Evolutionary conservation across 2,888 invertebrate species (phyloP).

Genomic region (Cremastobaeus sp.): DNA sequence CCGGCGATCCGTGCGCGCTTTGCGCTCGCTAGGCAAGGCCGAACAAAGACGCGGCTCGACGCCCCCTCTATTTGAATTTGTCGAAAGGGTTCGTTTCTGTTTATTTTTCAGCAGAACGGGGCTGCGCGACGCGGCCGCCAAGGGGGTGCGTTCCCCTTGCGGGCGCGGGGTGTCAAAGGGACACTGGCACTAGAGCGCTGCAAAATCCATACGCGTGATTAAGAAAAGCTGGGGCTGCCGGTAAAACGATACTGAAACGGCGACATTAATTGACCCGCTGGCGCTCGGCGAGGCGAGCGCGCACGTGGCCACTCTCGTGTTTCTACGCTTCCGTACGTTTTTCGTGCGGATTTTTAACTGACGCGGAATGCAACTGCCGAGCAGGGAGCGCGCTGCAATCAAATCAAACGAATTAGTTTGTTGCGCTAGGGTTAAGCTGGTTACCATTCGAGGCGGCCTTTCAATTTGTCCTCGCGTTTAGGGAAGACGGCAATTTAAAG

Average conservation of each 20-base stretch:
- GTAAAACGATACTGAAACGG: constrained; percentile 69
- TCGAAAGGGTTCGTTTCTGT: constrained; percentile 75
- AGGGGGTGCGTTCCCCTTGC: constrained; percentile 57
- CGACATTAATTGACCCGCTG: constrained; percentile 68
- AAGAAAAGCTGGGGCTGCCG: constrained; percentile 60
- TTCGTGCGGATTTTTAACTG: constrained; percentile 33
- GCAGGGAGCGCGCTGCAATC: not conserved
- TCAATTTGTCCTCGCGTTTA: constrained; percentile 9
- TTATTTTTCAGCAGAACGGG: constrained; percentile 70
- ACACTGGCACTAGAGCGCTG: constrained; percentile 57
- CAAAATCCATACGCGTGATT: constrained; percentile 66
- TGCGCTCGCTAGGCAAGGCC: constrained; percentile 54
- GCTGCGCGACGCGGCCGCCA: constrained; percentile 34
- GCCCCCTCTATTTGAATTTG: constrained; percentile 69
- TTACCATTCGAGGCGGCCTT: constrained; percentile 9
- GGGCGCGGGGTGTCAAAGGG: constrained; percentile 53
- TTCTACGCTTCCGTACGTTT: constrained; percentile 44
- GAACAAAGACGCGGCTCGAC: constrained; percentile 64
- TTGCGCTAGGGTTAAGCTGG: constrained; percentile 23
- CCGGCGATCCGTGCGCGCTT: constrained; percentile 70
- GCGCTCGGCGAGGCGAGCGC: not conserved
- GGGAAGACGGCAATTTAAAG: not conserved
- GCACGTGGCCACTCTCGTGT: constrained; percentile 61
- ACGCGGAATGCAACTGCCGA: constrained; percentile 40
- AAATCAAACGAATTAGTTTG: constrained; percentile 43